Evolutionary conservation across 2,113 vertebrate genomes (phyloP), one percentile per base, ranked within the genome.

Genomic region (Todiramphus saurophagus): DNA sequence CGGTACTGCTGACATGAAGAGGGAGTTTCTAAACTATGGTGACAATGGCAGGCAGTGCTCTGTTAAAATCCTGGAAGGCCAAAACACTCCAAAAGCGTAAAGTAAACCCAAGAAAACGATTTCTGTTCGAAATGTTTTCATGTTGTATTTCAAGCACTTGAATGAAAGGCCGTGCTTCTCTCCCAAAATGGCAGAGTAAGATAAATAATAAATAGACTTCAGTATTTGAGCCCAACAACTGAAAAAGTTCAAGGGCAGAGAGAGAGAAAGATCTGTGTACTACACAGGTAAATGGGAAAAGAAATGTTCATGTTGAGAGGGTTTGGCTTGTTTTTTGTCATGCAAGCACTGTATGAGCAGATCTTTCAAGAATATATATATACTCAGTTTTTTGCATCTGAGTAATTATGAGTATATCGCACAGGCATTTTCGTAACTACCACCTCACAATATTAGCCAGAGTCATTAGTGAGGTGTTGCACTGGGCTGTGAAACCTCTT

Each of bases 191-290:
- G 35, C 58, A 7, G 5, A 23, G 25, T 78, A 82, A 89, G 87
- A 94, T 89, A 74, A 96, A 93, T 91, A 94, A 89, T 87, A 80
- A 83, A 93, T 50, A 59, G 21, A 41, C 31, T 50, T 58, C 75
- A 83, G 48, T 1, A 0, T 79, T 51, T 87, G 60, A 93, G 70
- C 14, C 48, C 50, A 76, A 68, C 48, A 68, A 48, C 33, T 23
- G 39, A 31, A 53, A 35, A 87, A 69, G 20, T 79, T 91, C 56
- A 87, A 73, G n/a, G 44, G 11, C 62, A 82, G 62, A 68, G 43
- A 75, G 19, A 46, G 23, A 5, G 48, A 81, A 89, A 46, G 55
- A 10, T 15, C 43, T 43, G 43, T 43, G 55, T 31, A 30, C 13
- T 41, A 7, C 13, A 44, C 28, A 83, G 31, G 67, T 21, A 94